These are phyloP conservation scores for Meloidogyne chitwoodi DNA, from an alignment of 1,140 invertebrate species.

Conservation along the genomic window DNA sequence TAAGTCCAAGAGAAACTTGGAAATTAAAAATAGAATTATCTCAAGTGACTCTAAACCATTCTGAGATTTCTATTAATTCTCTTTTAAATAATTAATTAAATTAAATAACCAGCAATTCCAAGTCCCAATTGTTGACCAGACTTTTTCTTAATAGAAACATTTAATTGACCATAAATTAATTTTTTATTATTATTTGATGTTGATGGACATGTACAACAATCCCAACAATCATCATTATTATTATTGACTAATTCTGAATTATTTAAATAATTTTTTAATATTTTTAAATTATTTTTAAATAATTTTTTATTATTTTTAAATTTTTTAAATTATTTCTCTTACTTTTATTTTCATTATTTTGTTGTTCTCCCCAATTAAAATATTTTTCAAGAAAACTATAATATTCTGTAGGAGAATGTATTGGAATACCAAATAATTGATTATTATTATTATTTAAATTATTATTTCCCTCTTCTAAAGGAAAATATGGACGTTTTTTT, in stretches of 20 bases:
- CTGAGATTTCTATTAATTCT: no score
- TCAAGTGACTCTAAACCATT: no score
- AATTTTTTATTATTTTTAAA: neutral
- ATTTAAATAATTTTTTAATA: neutral
- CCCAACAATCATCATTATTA: neutral
- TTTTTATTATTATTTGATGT: neutral
- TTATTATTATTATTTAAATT: neutral
- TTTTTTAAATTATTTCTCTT: neutral
- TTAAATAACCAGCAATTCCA: constrained; percentile 36
- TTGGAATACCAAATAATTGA: constrained; percentile 20
- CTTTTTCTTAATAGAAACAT: constrained; percentile 13
- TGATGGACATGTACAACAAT: neutral
- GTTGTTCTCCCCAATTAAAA: neutral
- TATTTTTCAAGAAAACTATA: constrained; percentile 12
- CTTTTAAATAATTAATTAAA: neutral
- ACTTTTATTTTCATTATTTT: neutral
- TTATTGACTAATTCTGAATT: no score
- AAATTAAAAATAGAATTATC: no score
- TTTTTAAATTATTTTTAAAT: neutral
- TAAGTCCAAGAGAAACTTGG: no score
- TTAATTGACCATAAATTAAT: constrained; percentile 10
- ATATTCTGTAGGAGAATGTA: constrained; percentile 17
- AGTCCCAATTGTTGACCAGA: constrained; percentile 33
- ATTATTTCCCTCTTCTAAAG: neutral
- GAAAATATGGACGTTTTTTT: neutral